Percentiles rank a stretch among this genome's conserved stretches.
phyloP scores from a whole-genome alignment of 2,113 vertebrate species.

The Vombatus ursinus region DNA sequence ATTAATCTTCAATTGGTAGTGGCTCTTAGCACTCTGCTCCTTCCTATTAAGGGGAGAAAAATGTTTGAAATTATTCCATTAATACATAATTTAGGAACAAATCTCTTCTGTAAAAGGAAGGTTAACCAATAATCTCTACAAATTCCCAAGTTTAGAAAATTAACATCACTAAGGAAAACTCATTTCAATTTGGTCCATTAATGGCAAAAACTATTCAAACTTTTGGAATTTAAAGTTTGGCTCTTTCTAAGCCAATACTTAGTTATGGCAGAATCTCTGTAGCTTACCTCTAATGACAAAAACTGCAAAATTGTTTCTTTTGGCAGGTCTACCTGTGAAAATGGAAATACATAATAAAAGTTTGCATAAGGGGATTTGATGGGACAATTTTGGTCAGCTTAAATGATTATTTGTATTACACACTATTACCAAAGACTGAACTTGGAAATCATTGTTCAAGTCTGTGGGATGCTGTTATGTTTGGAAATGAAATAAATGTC shows the following conservation, averaged over 20 bases:
- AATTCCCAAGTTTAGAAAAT: not conserved
- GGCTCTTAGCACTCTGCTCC: not conserved
- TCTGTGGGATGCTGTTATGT: not conserved
- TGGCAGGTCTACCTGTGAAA: conserved; percentile 93
- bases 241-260: not conserved
- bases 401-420: not conserved
- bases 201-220: not conserved
- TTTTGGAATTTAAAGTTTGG: conserved; percentile 36
- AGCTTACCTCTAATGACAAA: conserved; percentile 93
- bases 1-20: not conserved
- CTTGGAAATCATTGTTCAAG: not conserved
- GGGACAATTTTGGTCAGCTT: not conserved
- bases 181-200: conserved; percentile 29
- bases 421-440: not conserved
- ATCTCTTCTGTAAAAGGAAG: conserved; percentile 33
- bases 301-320: conserved; percentile 96
- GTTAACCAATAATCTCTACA: conserved; percentile 23
- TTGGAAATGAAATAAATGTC: not conserved
- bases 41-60: not conserved
- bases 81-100: conserved; percentile 9
- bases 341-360: conserved; percentile 27
- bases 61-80: not conserved
- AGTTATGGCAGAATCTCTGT: not conserved
- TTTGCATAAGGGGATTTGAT: not conserved
- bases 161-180: not conserved